Conservation (phyloP, 2,888 invertebrate species). For the Drosophila meridiana region DNA sequence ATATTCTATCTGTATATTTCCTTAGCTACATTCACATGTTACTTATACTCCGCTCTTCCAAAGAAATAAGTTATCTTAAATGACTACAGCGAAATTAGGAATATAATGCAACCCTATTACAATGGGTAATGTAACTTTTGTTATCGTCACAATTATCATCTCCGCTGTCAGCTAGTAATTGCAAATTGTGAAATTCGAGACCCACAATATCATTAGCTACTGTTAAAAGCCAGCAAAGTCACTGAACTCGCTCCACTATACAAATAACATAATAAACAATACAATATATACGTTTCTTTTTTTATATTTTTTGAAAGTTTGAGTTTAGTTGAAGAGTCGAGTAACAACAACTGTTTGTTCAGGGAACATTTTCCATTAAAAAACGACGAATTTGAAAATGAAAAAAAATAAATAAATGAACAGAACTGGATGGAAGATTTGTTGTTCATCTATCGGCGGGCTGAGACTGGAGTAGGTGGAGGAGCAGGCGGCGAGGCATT, state of each 20-base stretch:
- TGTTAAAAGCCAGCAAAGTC: slow-evolving; percentile 27
- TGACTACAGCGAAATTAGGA: not conserved
- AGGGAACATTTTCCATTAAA: slow-evolving; percentile 30
- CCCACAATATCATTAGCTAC: not conserved
- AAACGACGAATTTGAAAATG: slow-evolving; percentile 30
- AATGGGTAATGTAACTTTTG: not conserved
- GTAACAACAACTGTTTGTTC: slow-evolving; percentile 24
- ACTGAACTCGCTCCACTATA: slow-evolving; percentile 39
- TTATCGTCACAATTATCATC: slow-evolving; percentile 13
- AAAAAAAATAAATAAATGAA: slow-evolving; percentile 9
- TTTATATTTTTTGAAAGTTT: slow-evolving; percentile 47
- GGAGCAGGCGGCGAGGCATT: slow-evolving; percentile 13
- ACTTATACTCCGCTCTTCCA: not conserved
- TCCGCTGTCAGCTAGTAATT: slow-evolving; percentile 2
- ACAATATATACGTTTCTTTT: slow-evolving; percentile 5
- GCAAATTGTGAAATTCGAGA: slow-evolving; percentile 12
- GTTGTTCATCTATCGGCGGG: slow-evolving; percentile 13
- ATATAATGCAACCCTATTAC: not conserved
- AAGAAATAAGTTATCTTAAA: not conserved
- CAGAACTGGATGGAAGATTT: slow-evolving; percentile 40
- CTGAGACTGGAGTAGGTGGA: not conserved
- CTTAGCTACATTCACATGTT: not conserved
- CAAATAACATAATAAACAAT: slow-evolving; percentile 12
- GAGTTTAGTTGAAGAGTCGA: slow-evolving; percentile 28
- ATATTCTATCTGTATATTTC: not conserved